Evolutionary conservation across 1,140 invertebrate genomes (phyloP), one percentile per base, ranked within the genome.

Genomic region (Anoplophora glabripennis): DNA sequence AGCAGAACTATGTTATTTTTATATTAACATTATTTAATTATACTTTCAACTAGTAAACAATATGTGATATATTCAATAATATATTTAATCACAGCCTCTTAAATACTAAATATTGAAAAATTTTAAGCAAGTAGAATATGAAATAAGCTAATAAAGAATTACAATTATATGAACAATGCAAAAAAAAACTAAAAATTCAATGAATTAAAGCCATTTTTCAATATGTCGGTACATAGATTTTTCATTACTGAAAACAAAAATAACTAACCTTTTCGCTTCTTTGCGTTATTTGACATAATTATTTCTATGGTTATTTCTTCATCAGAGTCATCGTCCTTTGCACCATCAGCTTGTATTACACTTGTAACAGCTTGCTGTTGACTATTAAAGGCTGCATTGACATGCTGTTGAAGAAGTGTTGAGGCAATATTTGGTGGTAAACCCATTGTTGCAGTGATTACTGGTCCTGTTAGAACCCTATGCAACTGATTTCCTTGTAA

Each of bases 401-500:
- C 89, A 75, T 94, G 91, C 70, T 92, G 89, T 68, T 93, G 92
- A 14, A 94, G 79, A 56, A 92, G 78, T 12, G 86, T 85, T 1
- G 89, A 87, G 46, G 92, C 90, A 68, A 90, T 72, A 34, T 85
- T 82, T 54, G 86, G 83, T 21, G 90, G 90, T 59, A 93, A 80
- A 66, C 84, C 84, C 82, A 94, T 91, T 42, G 90, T 92, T 0
- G 89, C 89, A 69, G 90, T 88, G 61, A 94, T 92, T 34, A 92
- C 84, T 21, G 89, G 89, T 21, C 90, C 90, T 15, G 89, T 90
- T 52, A 94, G 79, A 49, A 90, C 85, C 71, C 79, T 78, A 52
- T 84, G 83, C 17, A 86, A 63, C 59, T 84, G 82, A 69, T 84
- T 83, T 21, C 79, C 83, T 76, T 71, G 87, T 47, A 93, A 79